phyloP scores from a whole-genome alignment of 1,140 invertebrate species.

The Thereuonema tuberculata region DNA sequence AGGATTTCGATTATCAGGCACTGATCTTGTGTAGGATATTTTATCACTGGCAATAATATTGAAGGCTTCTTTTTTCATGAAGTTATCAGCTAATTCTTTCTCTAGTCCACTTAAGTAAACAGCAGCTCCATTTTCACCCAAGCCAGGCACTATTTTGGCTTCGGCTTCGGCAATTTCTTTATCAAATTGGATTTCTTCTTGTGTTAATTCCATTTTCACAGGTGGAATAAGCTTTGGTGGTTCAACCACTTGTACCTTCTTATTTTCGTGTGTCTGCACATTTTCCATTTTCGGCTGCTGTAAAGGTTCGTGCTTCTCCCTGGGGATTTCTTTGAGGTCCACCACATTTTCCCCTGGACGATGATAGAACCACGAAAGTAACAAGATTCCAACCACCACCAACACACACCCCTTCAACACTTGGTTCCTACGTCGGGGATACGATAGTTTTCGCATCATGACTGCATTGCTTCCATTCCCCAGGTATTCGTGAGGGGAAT shows the following conservation, averaged over 20 bases:
- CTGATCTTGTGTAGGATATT: slow-evolving; percentile 65
- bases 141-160: slow-evolving; percentile 37
- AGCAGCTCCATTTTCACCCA: slow-evolving; percentile 55
- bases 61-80: slow-evolving; percentile 70
- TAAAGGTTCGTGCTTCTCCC: background rate
- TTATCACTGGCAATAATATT: slow-evolving; percentile 78
- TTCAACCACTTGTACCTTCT: background rate
- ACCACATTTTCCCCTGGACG: background rate
- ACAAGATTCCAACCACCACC: background rate
- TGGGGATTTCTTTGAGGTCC: no score
- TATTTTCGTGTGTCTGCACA: background rate
- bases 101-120: slow-evolving; percentile 44
- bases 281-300: background rate
- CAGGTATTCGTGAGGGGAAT: no score
- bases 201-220: background rate
- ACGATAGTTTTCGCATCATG: no score
- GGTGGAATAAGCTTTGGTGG: background rate
- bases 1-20: slow-evolving; percentile 64
- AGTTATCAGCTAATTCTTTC: slow-evolving; percentile 43
- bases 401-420: no score
- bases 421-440: no score
- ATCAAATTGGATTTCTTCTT: slow-evolving; percentile 18
- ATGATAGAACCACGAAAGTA: background rate
- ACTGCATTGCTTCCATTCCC: no score
- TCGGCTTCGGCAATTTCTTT: slow-evolving; percentile 33